Conservation (phyloP, 2,888 invertebrate species). For the Saturnia japonica region DNA sequence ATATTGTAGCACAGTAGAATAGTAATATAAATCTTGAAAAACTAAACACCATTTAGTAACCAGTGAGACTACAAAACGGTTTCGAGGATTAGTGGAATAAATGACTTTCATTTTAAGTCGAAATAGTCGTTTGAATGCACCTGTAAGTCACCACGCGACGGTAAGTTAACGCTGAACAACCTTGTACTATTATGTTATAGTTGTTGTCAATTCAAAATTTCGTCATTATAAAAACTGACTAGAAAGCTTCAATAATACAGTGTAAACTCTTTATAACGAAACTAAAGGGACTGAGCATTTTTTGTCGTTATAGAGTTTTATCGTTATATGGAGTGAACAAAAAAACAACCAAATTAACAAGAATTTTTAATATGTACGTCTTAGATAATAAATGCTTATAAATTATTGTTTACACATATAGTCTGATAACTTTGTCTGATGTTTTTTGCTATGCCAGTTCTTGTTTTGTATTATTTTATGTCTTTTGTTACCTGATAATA, state of each 20-base stretch:
- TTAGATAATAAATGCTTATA: too few relatives aligned
- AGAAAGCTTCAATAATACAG: neutral
- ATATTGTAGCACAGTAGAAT: too few relatives aligned
- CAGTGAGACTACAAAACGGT: slow-evolving; percentile 39
- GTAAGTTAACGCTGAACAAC: slow-evolving; percentile 17
- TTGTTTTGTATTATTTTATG: too few relatives aligned
- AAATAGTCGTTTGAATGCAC: slow-evolving; percentile 51
- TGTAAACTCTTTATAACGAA: neutral
- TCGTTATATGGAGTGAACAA: too few relatives aligned
- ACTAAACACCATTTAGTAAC: neutral
- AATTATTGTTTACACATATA: too few relatives aligned
- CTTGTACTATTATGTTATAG: neutral
- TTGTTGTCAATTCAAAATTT: neutral
- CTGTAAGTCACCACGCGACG: slow-evolving; percentile 40
- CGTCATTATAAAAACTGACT: neutral
- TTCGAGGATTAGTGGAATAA: slow-evolving; percentile 46
- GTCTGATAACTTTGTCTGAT: too few relatives aligned
- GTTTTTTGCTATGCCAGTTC: too few relatives aligned
- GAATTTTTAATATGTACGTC: too few relatives aligned
- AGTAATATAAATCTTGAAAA: neutral
- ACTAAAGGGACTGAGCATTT: too few relatives aligned
- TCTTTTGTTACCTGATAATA: too few relatives aligned
- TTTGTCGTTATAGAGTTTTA: too few relatives aligned
- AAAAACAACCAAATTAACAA: too few relatives aligned
- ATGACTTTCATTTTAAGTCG: slow-evolving; percentile 54